phyloP scores from a whole-genome alignment of 2,888 invertebrate species.

The Caenorhabditis plicata region DNA sequence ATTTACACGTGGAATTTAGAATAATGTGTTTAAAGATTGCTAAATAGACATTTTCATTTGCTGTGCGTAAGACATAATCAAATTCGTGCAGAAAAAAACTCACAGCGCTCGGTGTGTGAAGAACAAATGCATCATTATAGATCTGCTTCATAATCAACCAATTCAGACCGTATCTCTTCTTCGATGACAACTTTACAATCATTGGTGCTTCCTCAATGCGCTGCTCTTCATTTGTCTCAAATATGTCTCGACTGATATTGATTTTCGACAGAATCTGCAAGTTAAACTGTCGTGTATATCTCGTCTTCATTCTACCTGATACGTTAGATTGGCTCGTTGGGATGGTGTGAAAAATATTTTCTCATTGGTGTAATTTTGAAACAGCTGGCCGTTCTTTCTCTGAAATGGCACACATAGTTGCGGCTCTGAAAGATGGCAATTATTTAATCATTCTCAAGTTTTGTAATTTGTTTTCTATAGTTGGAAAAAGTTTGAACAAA shows the following conservation, averaged over 20 bases:
- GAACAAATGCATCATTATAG: slow-evolving; percentile 66
- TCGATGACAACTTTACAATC: slow-evolving; percentile 28
- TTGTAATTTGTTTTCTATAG: too few species aligned
- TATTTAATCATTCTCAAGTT: too few species aligned
- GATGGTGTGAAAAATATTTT: slow-evolving; percentile 41
- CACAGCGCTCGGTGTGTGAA: slow-evolving; percentile 66
- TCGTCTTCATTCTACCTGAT: slow-evolving; percentile 25
- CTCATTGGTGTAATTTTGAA: slow-evolving; percentile 39
- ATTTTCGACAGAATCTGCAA: slow-evolving; percentile 41
- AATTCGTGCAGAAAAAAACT: too few species aligned
- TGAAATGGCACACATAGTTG: slow-evolving; percentile 45
- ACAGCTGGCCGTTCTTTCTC: slow-evolving; percentile 37
- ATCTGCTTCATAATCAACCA: slow-evolving; percentile 66
- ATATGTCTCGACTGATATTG: slow-evolving; percentile 33
- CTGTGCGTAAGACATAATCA: neutral
- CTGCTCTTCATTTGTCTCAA: neutral
- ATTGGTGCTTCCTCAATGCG: slow-evolving; percentile 2
- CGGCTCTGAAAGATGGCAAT: slow-evolving; percentile 21
- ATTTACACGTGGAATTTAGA: too few species aligned
- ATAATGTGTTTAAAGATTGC: too few species aligned
- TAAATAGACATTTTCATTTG: too few species aligned
- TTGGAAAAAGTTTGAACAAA: too few species aligned
- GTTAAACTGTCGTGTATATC: neutral
- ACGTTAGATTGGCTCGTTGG: slow-evolving; percentile 37
- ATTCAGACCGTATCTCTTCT: slow-evolving; percentile 65